phyloP scores from a whole-genome alignment of 2,797 vertebrate species.

The Parauchenoglanis ngamensis region DNA sequence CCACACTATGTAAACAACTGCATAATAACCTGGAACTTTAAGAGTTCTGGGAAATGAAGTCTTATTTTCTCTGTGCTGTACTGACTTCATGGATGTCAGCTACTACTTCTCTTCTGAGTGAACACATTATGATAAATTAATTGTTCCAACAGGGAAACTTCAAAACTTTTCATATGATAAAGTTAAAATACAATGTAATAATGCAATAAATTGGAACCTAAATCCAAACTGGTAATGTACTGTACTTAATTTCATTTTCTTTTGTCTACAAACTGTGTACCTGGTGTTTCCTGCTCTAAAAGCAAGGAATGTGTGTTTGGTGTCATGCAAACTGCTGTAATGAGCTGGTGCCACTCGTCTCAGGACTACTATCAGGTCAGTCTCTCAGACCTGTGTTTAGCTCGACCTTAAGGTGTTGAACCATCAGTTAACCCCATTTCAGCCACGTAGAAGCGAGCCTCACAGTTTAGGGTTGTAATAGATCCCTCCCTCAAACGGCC shows the following conservation, averaged over 20 bases:
- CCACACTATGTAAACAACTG: background rate
- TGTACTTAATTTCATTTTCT: background rate
- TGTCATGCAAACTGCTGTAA: conserved; percentile 32
- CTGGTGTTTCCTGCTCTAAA: conserved; percentile 7
- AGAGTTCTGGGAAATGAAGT: background rate
- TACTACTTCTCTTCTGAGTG: background rate
- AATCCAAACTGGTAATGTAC: background rate
- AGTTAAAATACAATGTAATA: background rate
- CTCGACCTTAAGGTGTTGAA: conserved; percentile 59
- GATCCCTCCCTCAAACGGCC: conserved; percentile 62
- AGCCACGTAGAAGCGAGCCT: conserved; percentile 64
- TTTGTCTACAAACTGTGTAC: background rate
- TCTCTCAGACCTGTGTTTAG: conserved; percentile 63
- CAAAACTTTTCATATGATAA: background rate
- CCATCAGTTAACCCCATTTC: conserved; percentile 69
- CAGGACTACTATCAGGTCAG: conserved; percentile 38
- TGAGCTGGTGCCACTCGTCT: conserved; percentile 37
- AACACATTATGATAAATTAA: background rate
- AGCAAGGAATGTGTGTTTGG: conserved; percentile 13
- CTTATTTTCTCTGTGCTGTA: background rate
- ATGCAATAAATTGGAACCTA: background rate
- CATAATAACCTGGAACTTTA: background rate
- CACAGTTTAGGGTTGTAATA: conserved; percentile 64
- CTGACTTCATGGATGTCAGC: background rate
- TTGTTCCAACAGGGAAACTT: background rate